Conservation (phyloP, 1,140 invertebrate species). For the Apis cerana region DNA sequence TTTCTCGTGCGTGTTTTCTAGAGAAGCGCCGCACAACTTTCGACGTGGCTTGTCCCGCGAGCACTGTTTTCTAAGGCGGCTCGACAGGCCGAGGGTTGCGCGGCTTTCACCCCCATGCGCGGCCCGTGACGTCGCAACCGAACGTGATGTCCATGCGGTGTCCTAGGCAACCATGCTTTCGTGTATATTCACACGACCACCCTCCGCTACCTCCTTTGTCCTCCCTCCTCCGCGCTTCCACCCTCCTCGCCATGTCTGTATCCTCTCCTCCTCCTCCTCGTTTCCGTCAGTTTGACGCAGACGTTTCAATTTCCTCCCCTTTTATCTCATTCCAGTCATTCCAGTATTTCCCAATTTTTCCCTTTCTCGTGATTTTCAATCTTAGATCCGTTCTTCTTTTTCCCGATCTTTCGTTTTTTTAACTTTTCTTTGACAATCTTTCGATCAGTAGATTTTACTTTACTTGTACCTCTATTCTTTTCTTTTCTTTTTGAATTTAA, state of each 20-base stretch:
- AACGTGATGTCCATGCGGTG: slow-evolving; percentile 57
- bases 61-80: slow-evolving; percentile 50
- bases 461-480: too few species aligned
- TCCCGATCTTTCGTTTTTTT: too few species aligned
- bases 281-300: not conserved
- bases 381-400: too few species aligned
- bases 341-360: not conserved
- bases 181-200: slow-evolving; percentile 18
- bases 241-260: not conserved
- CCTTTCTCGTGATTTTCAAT: not conserved
- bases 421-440: too few species aligned
- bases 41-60: slow-evolving; percentile 56
- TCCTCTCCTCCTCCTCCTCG: not conserved
- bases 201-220: not conserved
- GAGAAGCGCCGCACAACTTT: slow-evolving; percentile 28
- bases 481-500: too few species aligned
- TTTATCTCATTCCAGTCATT: not conserved
- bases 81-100: slow-evolving; percentile 43
- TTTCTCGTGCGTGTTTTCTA: not conserved
- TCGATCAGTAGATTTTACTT: too few species aligned
- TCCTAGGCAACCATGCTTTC: slow-evolving; percentile 61
- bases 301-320: not conserved
- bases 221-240: not conserved
- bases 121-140: slow-evolving; percentile 48
- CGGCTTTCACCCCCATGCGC: slow-evolving; percentile 42